Evolutionary conservation across 2,797 vertebrate genomes (phyloP), one percentile per base, ranked within the genome.

Genomic region (Pseudotriccus pelzelni): DNA sequence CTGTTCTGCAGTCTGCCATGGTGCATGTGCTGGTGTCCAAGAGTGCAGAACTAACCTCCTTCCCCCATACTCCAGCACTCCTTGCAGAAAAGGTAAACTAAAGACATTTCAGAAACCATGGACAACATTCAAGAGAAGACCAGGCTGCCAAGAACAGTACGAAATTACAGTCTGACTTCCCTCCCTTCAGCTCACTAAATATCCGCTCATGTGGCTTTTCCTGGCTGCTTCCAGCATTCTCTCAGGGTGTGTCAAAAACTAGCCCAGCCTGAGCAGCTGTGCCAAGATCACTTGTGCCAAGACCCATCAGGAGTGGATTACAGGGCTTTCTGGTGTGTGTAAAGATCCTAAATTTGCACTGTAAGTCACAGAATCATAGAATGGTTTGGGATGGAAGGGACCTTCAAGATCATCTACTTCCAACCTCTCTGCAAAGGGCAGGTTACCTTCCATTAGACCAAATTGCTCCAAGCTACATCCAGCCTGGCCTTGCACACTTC

Each of bases 151-250:
- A 83, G 66, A 85, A 10, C 36, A 52, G 64, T 62, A 46, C 8
- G 0, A 85, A 92, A 74, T 80, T 87, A 59, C 30, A 66, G 69
- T 39, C 60, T 87, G 80, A 86, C 41, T 93, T 88, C 44, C 68
- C 72, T 83, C n/a, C 36, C 68, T 74, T 84, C 91, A 80, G 68
- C 64, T 93, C 49, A 22, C 75, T 67, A 56, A 85, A 39, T 85
- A 91, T 74, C 82, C 0, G 0, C 34, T 80, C 64, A 56, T 34
- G 64, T 82, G 92, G 75, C 60, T 96, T 92, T 93, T 64, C 44
- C 93, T 94, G 78, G 79, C 95, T 85, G 89, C 89, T 87, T 91
- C 47, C 53, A 80, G 36, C 32, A 75, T 46, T 63, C 43, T 60
- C 0, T 2, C 56, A 74, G 95, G 68, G 89, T 77, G 87, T 93